Evolutionary conservation across 2,113 vertebrate genomes (phyloP).

Genomic region (Hiodon alosoides): DNA sequence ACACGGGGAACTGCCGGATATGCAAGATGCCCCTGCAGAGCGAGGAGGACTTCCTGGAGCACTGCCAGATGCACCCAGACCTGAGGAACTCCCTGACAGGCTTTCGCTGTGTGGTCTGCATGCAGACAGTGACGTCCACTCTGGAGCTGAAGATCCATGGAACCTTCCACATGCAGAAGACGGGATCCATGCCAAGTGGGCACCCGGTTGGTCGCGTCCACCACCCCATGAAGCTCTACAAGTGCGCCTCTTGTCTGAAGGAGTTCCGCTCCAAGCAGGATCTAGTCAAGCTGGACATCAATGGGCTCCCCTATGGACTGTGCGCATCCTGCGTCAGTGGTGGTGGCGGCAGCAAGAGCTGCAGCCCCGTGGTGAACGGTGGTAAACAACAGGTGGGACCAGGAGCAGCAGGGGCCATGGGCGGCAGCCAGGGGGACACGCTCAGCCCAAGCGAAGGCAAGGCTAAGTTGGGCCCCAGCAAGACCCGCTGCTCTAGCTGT

Average conservation of each 20-base stretch:
- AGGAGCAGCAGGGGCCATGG: conserved; percentile 41
- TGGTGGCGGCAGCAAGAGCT: conserved; percentile 77
- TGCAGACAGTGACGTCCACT: conserved; percentile 98
- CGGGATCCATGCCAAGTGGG: conserved; percentile 72
- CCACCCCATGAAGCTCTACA: conserved; percentile 85
- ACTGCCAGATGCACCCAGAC: conserved; percentile 98
- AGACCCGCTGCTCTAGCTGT: conserved; percentile 93
- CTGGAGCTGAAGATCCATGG: conserved; percentile 98
- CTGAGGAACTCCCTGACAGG: conserved; percentile 95
- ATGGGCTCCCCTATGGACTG: conserved; percentile 91
- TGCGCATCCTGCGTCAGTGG: conserved; percentile 82
- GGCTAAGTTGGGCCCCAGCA: conserved; percentile 78
- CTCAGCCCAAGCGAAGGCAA: conserved; percentile 81
- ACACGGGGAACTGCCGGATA: conserved; percentile 96
- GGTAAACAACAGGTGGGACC: conserved; percentile 65
- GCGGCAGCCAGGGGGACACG: conserved; percentile 74
- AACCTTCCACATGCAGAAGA: conserved; percentile 99
- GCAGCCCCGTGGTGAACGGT: conserved; percentile 78
- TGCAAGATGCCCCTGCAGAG: conserved; percentile 98
- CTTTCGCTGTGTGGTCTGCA: conserved; percentile 97
- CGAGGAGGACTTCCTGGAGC: conserved; percentile 96
- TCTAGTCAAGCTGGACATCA: conserved; percentile 95
- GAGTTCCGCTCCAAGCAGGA: conserved; percentile 95
- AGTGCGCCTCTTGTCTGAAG: conserved; percentile 95
- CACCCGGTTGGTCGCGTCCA: conserved; percentile 54